phyloP scores from a whole-genome alignment of 92 coral and sea anemone species.

The Heliopora coerulea region DNA sequence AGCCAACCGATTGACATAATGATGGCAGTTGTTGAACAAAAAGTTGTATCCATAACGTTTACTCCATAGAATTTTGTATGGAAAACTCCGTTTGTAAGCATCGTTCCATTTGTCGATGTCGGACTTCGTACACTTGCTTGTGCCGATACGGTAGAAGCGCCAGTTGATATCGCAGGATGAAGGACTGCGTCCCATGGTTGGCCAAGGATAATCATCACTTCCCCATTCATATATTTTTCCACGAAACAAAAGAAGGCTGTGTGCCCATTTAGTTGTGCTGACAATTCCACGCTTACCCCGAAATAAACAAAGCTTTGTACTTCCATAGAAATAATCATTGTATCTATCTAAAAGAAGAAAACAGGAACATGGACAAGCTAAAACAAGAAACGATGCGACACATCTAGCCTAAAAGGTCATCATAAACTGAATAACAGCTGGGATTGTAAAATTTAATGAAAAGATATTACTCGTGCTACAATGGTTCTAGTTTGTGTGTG shows the following conservation, averaged over 20 bases:
- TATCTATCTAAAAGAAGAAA: not conserved
- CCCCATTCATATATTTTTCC: slow-evolving; percentile 22
- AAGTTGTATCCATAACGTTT: slow-evolving; percentile 3
- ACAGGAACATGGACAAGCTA: no score
- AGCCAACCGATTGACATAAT: slow-evolving; percentile 34
- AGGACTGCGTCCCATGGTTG: not conserved
- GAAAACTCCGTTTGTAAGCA: no score
- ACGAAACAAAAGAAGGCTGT: slow-evolving; percentile 8
- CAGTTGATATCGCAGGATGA: slow-evolving; percentile 12
- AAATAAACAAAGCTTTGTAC: not conserved
- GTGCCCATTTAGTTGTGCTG: not conserved
- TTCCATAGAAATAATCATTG: slow-evolving; percentile 13
- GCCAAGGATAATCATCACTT: slow-evolving; percentile 11
- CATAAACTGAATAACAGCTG: no score
- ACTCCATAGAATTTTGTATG: no score
- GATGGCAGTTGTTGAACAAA: slow-evolving; percentile 19
- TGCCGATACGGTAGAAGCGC: not conserved
- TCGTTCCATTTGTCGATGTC: slow-evolving; percentile 22
- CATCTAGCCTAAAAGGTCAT: no score
- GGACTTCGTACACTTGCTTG: not conserved
- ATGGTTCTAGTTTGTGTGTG: no score
- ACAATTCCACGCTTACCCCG: slow-evolving; percentile 8
- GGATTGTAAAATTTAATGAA: no score
- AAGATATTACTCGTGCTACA: no score
- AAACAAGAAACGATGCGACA: no score